Evolutionary conservation across 64 coral and sea anemone genomes (phyloP), one percentile per base, ranked within the genome.

Genomic region (Montipora cactus): DNA sequence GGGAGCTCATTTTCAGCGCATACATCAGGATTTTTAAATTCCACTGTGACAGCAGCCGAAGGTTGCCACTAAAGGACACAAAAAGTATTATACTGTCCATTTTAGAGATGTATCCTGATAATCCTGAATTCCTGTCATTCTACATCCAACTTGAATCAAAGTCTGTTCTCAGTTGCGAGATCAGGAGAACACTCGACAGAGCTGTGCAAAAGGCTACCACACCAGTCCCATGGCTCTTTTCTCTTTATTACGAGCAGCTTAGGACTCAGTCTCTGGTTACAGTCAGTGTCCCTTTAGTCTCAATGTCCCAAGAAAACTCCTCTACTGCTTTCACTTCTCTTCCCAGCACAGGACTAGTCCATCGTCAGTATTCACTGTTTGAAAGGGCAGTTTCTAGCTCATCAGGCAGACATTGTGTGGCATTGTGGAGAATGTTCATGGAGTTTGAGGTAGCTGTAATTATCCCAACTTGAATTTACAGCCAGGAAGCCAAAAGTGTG

Each of bases 401-500:
- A 3, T 62, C 75, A 25, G 76, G 59, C 21, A 92, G 93, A 68
- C 95, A 96, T 50, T 99, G 92, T 90, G 82, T 99, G 66, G 92
- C 92, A 58, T 59, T 99, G 14, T 99, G 98, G 98, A 99, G 95
- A 77, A 96, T 96, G 92, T 95, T 92, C 45, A 92, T 99, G 71
- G 52, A 96, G 44, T 99, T 96, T 94, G 95, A 99, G 92, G 98
- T 94, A 94, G 2, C 15, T 20, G 37, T 9, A 68, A 3, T 52
- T 3, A 72, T 11, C 37, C 37, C 37, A 37, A 37, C 37, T 37
- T 37, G 37, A 37, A 37, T 37, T 37, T 57, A 57, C 7, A 57
- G 53, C 53, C 1, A 57, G 53, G 53, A 57, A 11, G 7, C 53
- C 53, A 57, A 57, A 57, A 57, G 6, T 57, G 53, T 8, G 53